Base-by-base conservation (phyloP, 1,140 invertebrate species). In the Homarus americanus region DNA sequence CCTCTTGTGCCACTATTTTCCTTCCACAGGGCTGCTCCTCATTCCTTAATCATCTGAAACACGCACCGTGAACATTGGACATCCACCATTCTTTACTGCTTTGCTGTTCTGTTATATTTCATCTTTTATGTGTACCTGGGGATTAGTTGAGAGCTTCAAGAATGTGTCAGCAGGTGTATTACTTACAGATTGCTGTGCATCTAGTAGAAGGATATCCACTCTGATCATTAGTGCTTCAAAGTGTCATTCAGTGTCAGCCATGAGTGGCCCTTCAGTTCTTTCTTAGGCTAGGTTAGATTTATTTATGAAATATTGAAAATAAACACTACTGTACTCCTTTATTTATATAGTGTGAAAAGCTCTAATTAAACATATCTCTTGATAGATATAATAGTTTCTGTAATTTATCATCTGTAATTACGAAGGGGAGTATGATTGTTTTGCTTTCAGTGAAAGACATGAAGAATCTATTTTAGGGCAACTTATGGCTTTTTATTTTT, bases 71-170 rank as follows among this genome's bases (percentile, higher is more conserved):
- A 87, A 66, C 86, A 87, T 69, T 79, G 75, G 85, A 87, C 78
- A 87, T 86, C 73, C 49, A 79, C 44, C 76, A 78, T 87, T 87
- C 86, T 80, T 58, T 58, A 69, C 76, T 40, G 58, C 86, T 87
- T 87, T 87, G 75, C 86, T 87, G 36, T 66, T 66, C 86, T 87
- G 78, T 87, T 87, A 69, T n/a, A 38, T 66, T 66, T 83, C 20
- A 83, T 83, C 40, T 38, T 76, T 63, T 88, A 63, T 87, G 85
- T 82, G 78, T 79, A 88, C 86, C 86, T 79, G 76, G 86, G 86
- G 86, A 88, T 88, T 79, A 79, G 86, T 88, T 88, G 86, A 88
- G 53, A 66, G 86, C 58, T 79, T 78, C 86, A 78, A 66, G 82
- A 88, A 66, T 82, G 40, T 38, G 44, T 79, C 49, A 66, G 76